Base-by-base conservation (phyloP, 1,140 invertebrate species). In the Helicoverpa zea region DNA sequence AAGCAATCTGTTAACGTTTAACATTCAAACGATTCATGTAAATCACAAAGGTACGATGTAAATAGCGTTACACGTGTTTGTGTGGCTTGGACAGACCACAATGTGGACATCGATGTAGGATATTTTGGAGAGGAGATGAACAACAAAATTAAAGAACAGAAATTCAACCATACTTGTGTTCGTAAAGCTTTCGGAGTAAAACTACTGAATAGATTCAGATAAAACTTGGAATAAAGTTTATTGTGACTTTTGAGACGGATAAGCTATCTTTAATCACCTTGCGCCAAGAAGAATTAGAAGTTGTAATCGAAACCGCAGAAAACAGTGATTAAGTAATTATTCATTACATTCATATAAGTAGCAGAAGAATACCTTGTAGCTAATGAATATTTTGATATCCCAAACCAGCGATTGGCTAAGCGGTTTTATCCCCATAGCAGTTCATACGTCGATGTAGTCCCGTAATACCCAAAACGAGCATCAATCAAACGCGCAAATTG, bases 401-500 rank as follows among this genome's bases (percentile, higher is more conserved):
- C 30, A 35, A 35, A 35, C 30, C 30, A 35, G 2, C 4, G 2
- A 35, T n/a, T n/a, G n/a, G n/a, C n/a, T 72, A 64, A 73, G 49
- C 23, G 47, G 52, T 52, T 14, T 47, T 70, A 68, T 51, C 75
- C 58, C 80, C 59, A n/a, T 78, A 54, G 18, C 9, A 18, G 14
- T 16, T 75, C 12, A 5, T 29, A 74, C 49, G 7, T 82, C 80
- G 81, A n/a, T 73, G 68, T 61, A 79, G 64, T 79, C 76, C 81
- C 79, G 76, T 83, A 85, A 83, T 83, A 78, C 85, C 86, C 84
- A 86, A 88, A 89, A 86, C 86, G 88, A 73, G 84, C 87, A 91
- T 91, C 89, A 88, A 91, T 91, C 89, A 91, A 87, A 89, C 84
- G 82, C 86, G 83, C 86, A 91, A 89, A 91, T 91, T 91, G 89